Evolutionary conservation across 2,888 invertebrate genomes (phyloP), one percentile per base, ranked within the genome.

Genomic region (Clivina fossor): DNA sequence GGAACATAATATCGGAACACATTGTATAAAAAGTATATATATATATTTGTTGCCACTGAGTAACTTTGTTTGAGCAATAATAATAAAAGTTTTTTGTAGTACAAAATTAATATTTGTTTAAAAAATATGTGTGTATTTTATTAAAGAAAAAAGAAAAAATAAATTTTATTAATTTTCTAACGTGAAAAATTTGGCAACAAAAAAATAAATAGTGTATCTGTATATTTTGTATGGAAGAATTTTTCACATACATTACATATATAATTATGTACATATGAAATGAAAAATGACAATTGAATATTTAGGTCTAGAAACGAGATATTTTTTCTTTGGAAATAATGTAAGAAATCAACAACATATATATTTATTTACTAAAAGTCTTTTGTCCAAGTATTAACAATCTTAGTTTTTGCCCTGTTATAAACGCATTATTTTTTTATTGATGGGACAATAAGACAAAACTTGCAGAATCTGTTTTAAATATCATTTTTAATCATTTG

Each of bases 41-140:
- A 53, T 44, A 54, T 32, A 54, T 54, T 54, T 53, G 53, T 54
- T 54, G 54, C 54, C 54, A 54, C 38, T 28, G 54, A 30, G 46
- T 47, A 54, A 54, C 46, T 54, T 54, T 54, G 30, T 54, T 54
- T 54, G 54, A 54, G 46, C 46, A 54, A 54, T 54, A 53, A 53
- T 53, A 35, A n/a, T n/a, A n/a, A n/a, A 53, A 53, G 53, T 53
- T 54, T 44, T 54, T 47, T 55, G 47, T 55, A 55, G 55, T 55
- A 55, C 55, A 55, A 55, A 55, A 55, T 55, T 55, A 55, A 47
- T 47, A 55, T 55, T 55, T 38, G 40, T 55, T 55, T 55, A 40
- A 13, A 5, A 40, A 30, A 18, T 38, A 26, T 50, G 38, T 35
- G 40, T 55, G 47, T 47, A 55, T 55, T 55, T 55, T 55, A 47